phyloP scores from a whole-genome alignment of 2,888 invertebrate genomes.

The Eurytoma adleriae region DNA sequence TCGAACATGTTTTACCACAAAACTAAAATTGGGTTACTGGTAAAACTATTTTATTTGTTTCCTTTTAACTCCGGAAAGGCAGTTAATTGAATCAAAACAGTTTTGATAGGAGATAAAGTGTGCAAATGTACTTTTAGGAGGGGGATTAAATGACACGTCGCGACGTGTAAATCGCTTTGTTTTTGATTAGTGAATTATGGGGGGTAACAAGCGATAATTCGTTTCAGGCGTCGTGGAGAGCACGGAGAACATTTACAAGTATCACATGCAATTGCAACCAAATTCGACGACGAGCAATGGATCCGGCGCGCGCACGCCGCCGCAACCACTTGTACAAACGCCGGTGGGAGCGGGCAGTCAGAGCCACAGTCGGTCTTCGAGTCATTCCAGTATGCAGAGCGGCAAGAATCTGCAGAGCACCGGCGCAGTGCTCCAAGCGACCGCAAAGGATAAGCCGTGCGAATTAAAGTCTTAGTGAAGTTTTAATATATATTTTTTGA shows the following conservation, averaged over 20 bases:
- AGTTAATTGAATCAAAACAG: too few species aligned
- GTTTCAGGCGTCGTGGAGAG: constrained; percentile 86
- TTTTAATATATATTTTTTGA: not conserved
- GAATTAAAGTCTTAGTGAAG: constrained; percentile 66
- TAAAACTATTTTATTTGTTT: too few species aligned
- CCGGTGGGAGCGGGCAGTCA: constrained; percentile 78
- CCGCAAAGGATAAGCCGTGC: constrained; percentile 67
- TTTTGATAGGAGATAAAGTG: not conserved
- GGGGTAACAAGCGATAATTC: not conserved
- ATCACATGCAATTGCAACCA: constrained; percentile 88
- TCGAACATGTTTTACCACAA: too few species aligned
- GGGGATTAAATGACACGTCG: constrained; percentile 5
- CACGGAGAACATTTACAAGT: constrained; percentile 87
- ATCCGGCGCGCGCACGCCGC: constrained; percentile 81
- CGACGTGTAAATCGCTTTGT: too few species aligned
- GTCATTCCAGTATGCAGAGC: constrained; percentile 77
- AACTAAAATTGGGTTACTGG: too few species aligned
- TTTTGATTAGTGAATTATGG: too few species aligned
- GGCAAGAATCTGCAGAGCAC: constrained; percentile 66
- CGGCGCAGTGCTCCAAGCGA: constrained; percentile 59
- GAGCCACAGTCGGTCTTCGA: constrained; percentile 82
- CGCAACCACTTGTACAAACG: constrained; percentile 83
- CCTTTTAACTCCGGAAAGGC: too few species aligned
- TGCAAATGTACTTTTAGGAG: constrained; percentile 6
- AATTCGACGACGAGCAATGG: constrained; percentile 77